Base-by-base conservation (phyloP, 2,888 invertebrate genomes). In the Linyphia triangularis region DNA sequence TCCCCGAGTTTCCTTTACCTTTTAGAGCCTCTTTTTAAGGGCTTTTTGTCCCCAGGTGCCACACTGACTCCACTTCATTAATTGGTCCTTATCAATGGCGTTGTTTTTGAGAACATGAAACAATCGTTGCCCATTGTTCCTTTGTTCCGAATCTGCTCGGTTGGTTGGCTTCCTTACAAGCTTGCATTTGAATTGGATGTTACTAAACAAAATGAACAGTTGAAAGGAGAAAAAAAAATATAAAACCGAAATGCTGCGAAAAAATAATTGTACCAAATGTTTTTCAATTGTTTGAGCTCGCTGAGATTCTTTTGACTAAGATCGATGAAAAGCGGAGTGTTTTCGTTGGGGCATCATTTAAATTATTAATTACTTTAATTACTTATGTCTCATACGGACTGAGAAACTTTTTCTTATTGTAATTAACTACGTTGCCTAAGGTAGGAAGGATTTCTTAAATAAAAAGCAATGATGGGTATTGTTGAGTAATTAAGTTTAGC, bases 331-430 rank as follows among this genome's bases (percentile, higher is more conserved):
- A 30, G 57, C 57, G 19, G 57, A 73, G 28, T n/a, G 24, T n/a
- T 43, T 77, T 59, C 61, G 61, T 61, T 37, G 61, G 61, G 75
- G 75, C 61, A 77, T 77, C 75, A 77, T 77, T 77, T 77, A 77
- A 77, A 77, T 77, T 77, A 77, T 77, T 77, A 77, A 77, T 77
- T 77, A 61, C 61, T 61, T 61, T 77, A 77, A 77, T 73, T 72
- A 72, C 57, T 72, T 59, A 59, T 77, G 75, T 63, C 61, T 77
- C 37, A 77, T 61, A 61, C 61, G 37, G 61, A 77, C 61, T 77
- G 33, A 61, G 75, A 77, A 77, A 77, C 33, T 13, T 61, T 77
- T 72, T 77, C 61, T 77, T 22, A 70, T 63, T 77, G 33, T 77
- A 77, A 77, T 77, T 77, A 77, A 63, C 75, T 61, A 37, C 22